phyloP scores from a whole-genome alignment of 2,113 vertebrate species.

The Labrus mixtus region DNA sequence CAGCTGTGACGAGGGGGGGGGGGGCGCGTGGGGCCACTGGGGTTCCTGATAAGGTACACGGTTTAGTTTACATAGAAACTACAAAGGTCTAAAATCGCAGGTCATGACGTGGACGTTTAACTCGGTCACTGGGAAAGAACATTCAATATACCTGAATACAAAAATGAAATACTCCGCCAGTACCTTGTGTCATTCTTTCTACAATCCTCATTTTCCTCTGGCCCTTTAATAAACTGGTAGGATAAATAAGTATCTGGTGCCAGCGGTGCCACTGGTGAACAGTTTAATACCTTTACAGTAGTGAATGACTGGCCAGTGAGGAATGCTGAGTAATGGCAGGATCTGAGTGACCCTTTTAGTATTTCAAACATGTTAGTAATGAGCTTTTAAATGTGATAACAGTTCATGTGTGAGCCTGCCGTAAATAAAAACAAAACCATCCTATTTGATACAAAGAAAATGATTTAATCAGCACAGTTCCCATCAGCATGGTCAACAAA shows the following conservation, averaged over 20 bases:
- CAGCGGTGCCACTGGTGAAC: not conserved
- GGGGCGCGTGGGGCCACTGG: slow-evolving; percentile 20
- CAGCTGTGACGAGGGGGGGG: slow-evolving; percentile 59
- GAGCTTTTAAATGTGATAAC: slow-evolving; percentile 6
- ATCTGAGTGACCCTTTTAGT: slow-evolving; percentile 26
- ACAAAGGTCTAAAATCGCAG: not conserved
- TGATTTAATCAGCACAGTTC: slow-evolving; percentile 74
- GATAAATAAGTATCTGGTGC: slow-evolving; percentile 12
- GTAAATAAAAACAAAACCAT: slow-evolving; percentile 55
- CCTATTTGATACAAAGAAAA: slow-evolving; percentile 63
- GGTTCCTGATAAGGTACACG: slow-evolving; percentile 40
- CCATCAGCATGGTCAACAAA: slow-evolving; percentile 69
- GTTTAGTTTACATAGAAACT: slow-evolving; percentile 22
- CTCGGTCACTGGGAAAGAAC: not conserved
- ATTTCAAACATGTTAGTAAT: slow-evolving; percentile 18
- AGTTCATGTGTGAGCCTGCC: not conserved
- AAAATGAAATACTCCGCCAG: not conserved
- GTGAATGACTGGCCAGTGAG: slow-evolving; percentile 21
- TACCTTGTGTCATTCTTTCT: not conserved
- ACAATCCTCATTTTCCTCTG: not conserved
- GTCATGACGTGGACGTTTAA: not conserved
- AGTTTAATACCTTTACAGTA: not conserved
- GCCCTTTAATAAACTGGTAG: not conserved
- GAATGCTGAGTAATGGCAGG: slow-evolving; percentile 33
- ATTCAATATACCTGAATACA: not conserved